Base-by-base conservation (phyloP, 2,888 invertebrate genomes). In the Onchidella celtica region DNA sequence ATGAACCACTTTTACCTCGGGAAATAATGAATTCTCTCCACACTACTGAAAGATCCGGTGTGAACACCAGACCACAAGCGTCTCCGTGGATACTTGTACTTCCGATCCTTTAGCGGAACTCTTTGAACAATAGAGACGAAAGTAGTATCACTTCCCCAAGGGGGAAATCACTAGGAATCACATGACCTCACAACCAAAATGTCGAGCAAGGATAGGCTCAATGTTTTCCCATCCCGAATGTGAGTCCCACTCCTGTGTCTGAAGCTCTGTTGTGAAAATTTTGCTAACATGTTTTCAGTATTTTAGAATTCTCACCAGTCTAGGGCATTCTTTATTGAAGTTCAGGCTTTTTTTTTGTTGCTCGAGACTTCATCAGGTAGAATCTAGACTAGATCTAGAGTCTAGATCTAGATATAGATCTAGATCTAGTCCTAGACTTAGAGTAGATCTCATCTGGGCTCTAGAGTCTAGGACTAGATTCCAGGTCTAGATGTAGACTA, bases 181-280 rank as follows among this genome's bases (percentile, higher is more conserved):
- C 75, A 74, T 81, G 81, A 81, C 34, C 29, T 14, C 21, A 24
- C 34, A 72, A 27, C 40, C 74, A 88, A 90, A 85, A 92, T 91
- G 91, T 91, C 91, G 79, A 87, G 88, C 79, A 89, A 89, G 83
- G 92, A 92, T 40, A 87, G 88, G 83, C 81, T 92, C 27, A 89
- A 89, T 79, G 87, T 92, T 73, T 92, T 92, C 84, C 92, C 92
- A 32, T 91, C 91, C 78, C 89, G 92, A 84, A 92, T 92, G 92
- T 92, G 87, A 89, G 90, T 47, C 17, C 47, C 47, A 47, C 17
- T 47, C 17, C 6, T 47, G 47, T 47, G 47, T 47, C 47, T 11
- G 47, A 17, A 11, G 47, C 47, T 47, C 47, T 17, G 9, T 47
- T 6, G 17, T 47, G 17, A 47, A 47, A 17, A 11, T 47, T 11